Evolutionary conservation across 2,888 invertebrate genomes (phyloP).

Genomic region (Drosophila antonietae): DNA sequence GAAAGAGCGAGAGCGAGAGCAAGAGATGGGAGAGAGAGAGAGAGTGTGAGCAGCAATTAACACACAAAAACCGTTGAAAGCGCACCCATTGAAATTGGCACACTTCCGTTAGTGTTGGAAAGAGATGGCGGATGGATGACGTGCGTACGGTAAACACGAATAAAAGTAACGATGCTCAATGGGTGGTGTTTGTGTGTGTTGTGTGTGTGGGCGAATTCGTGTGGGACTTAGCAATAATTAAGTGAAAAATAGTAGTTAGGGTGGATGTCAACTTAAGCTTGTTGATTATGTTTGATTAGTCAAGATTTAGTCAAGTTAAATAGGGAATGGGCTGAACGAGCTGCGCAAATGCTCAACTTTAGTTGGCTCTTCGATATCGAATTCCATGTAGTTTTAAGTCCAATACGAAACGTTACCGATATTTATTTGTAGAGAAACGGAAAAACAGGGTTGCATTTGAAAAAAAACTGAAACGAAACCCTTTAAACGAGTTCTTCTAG

Average conservation of each 20-base stretch:
- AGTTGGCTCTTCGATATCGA: slow-evolving; percentile 4
- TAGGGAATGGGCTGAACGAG: slow-evolving; percentile 9
- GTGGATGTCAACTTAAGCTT: slow-evolving; percentile 64
- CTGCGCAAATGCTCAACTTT: slow-evolving; percentile 9
- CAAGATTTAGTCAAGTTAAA: slow-evolving; percentile 61
- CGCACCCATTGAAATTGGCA: slow-evolving; percentile 63
- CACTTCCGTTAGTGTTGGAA: slow-evolving; percentile 60
- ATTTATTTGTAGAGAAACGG: slow-evolving; percentile 13
- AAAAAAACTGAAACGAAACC: slow-evolving; percentile 1
- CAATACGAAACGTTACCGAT: slow-evolving; percentile 9
- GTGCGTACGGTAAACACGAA: slow-evolving; percentile 70
- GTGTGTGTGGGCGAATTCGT: slow-evolving; percentile 4
- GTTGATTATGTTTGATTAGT: slow-evolving; percentile 76
- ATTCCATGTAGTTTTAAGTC: background rate
- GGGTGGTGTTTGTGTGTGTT: slow-evolving; percentile 46
- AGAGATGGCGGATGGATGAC: slow-evolving; percentile 45
- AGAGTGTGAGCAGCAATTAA: slow-evolving; percentile 68
- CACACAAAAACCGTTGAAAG: slow-evolving; percentile 62
- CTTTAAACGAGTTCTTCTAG: slow-evolving; percentile 60
- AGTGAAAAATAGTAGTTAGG: slow-evolving; percentile 71
- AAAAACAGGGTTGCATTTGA: slow-evolving; percentile 3
- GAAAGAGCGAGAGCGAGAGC: background rate
- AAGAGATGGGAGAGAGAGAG: background rate
- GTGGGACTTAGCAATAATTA: slow-evolving; percentile 68
- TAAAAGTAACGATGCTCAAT: slow-evolving; percentile 68